phyloP scores from a whole-genome alignment of 1,140 invertebrate genomes.

The Ceratosolen solmsi region DNA sequence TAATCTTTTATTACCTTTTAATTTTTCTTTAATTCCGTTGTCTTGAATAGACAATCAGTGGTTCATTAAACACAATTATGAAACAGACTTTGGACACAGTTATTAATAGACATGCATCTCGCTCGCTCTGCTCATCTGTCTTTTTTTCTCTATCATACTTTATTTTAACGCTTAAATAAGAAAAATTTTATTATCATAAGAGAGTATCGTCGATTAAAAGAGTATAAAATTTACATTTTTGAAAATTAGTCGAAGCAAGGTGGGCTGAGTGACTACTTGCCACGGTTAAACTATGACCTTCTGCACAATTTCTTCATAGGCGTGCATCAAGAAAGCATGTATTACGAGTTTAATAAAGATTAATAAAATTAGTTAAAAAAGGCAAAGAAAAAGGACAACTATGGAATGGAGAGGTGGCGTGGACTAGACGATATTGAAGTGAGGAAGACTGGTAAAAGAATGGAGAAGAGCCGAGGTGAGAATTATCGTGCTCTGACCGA shows the following conservation, averaged over 20 bases:
- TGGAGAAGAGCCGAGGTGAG: background rate
- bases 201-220: constrained; percentile 2
- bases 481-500: constrained; percentile 42
- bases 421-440: too few species aligned
- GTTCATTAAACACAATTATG: too few species aligned
- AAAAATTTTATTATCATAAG: constrained; percentile 11
- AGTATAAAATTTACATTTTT: constrained; percentile 33
- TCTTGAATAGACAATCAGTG: too few species aligned
- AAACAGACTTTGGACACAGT: too few species aligned
- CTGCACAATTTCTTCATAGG: background rate
- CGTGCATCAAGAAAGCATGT: background rate
- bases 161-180: background rate
- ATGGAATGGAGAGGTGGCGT: too few species aligned
- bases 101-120: too few species aligned
- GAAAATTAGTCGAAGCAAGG: background rate
- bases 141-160: background rate
- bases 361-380: constrained; percentile 6
- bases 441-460: too few species aligned
- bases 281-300: background rate
- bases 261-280: too few species aligned
- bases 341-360: background rate
- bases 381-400: background rate
- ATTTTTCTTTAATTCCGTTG: too few species aligned
- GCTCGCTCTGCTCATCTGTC: too few species aligned
- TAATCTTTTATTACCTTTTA: too few species aligned